Conservation (phyloP, 2,888 invertebrate genomes). For the Sympetrum striolatum region DNA sequence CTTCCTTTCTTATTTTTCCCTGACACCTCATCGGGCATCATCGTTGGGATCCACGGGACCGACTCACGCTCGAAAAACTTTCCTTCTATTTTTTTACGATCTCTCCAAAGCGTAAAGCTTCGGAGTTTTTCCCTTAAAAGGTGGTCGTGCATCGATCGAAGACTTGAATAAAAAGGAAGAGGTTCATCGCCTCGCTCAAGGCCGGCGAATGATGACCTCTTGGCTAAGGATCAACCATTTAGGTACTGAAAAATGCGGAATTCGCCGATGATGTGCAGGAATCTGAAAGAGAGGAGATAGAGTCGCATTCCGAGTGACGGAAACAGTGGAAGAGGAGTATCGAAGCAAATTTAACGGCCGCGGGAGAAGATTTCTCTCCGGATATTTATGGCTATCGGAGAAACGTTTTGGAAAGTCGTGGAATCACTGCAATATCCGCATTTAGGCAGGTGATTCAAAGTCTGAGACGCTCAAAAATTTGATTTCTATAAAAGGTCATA, state of each 20-base stretch:
- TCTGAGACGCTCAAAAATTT: too few relatives aligned
- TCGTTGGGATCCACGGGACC: neutral
- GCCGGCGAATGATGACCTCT: neutral
- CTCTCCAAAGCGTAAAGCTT: neutral
- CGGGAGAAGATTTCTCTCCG: too few relatives aligned
- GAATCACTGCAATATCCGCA: too few relatives aligned
- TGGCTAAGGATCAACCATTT: neutral
- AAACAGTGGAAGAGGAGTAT: too few relatives aligned
- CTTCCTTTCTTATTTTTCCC: neutral
- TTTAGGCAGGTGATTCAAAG: too few relatives aligned
- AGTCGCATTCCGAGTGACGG: too few relatives aligned
- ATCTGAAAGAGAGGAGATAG: too few relatives aligned
- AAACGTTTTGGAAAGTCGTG: too few relatives aligned
- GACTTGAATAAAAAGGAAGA: neutral
- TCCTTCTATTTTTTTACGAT: neutral
- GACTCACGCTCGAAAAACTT: constrained; percentile 1
- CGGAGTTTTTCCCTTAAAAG: neutral
- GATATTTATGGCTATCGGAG: too few relatives aligned
- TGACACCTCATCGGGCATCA: neutral
- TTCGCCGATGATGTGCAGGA: neutral
- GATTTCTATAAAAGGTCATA: too few relatives aligned
- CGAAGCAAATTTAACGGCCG: too few relatives aligned
- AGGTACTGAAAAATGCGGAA: neutral
- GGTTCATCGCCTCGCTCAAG: neutral
- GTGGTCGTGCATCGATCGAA: neutral